A percentile compares a stretch with the other conserved stretches of the same genome.
Conservation (phyloP, 1,140 invertebrate genomes). For the Atta colombica region DNA sequence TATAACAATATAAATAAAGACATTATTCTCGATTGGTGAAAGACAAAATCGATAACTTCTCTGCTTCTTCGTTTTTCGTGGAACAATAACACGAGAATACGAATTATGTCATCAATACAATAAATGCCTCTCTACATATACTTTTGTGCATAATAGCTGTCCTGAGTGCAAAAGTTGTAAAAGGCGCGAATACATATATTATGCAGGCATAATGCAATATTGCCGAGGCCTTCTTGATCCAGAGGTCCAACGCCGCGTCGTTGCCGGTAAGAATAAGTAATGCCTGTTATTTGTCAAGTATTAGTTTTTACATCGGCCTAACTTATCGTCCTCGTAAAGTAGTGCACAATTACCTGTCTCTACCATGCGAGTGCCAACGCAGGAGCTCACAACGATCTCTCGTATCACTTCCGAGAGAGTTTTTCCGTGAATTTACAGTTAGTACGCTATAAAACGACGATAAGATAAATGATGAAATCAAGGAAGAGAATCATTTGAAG, state of each 20-base stretch:
- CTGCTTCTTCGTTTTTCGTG: constrained; percentile 21
- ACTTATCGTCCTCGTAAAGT: constrained; percentile 81
- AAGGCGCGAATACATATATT: constrained; percentile 79
- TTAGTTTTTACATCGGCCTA: constrained; percentile 79
- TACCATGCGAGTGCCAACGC: constrained; percentile 62
- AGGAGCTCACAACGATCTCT: constrained; percentile 54
- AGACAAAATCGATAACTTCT: neutral
- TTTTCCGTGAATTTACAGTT: constrained; percentile 72
- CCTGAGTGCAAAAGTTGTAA: constrained; percentile 72
- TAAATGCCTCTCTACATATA: neutral
- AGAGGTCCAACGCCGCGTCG: constrained; percentile 47
- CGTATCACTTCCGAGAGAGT: constrained; percentile 67
- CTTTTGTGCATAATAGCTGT: constrained; percentile 53
- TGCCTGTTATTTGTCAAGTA: constrained; percentile 81
- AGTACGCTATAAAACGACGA: constrained; percentile 74
- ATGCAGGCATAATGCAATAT: constrained; percentile 79
- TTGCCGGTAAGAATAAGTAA: constrained; percentile 79
- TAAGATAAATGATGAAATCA: constrained; percentile 68
- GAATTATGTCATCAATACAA: constrained; percentile 9
- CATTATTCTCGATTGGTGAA: neutral
- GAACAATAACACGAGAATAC: constrained; percentile 8
- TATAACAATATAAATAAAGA: neutral
- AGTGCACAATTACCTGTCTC: constrained; percentile 79
- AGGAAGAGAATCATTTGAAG: constrained; percentile 51
- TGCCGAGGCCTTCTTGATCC: constrained; percentile 63